These are phyloP conservation scores for Asteroscopus sphinx DNA, from an alignment of 2,888 invertebrate species.

Conservation along the genomic window DNA sequence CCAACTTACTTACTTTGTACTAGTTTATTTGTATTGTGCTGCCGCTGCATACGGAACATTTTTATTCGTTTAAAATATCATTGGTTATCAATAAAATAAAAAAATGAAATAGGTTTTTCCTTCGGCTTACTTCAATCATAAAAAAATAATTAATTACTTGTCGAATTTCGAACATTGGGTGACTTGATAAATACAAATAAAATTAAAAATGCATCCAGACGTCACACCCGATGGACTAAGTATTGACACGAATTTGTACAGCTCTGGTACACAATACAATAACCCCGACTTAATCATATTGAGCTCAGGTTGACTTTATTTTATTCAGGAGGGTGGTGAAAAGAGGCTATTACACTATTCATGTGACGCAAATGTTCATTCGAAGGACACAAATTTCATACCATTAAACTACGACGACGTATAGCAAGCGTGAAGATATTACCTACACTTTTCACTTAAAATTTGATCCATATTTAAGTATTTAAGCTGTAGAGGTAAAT, in stretches of 20 bases:
- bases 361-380: constrained; percentile 7
- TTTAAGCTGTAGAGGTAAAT: constrained; percentile 4
- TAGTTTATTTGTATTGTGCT: no score
- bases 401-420: constrained; percentile 7
- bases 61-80: no score
- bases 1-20: no score
- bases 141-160: no score
- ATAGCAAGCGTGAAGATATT: constrained; percentile 13
- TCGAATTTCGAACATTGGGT: no score
- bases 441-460: constrained; percentile 16
- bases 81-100: no score
- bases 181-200: no score
- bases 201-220: no score
- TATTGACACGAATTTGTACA: not conserved
- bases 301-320: constrained; percentile 9
- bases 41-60: no score
- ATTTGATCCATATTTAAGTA: constrained; percentile 1
- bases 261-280: not conserved
- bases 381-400: constrained; percentile 12
- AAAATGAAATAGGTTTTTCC: no score
- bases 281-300: constrained; percentile 2
- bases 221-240: no score
- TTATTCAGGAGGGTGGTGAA: constrained; percentile 27
- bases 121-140: no score
- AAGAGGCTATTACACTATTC: constrained; percentile 24